Percentiles rank a stretch among this genome's conserved stretches.
phyloP scores from a whole-genome alignment of 2,888 invertebrate species.

The Octodonta nipae region DNA sequence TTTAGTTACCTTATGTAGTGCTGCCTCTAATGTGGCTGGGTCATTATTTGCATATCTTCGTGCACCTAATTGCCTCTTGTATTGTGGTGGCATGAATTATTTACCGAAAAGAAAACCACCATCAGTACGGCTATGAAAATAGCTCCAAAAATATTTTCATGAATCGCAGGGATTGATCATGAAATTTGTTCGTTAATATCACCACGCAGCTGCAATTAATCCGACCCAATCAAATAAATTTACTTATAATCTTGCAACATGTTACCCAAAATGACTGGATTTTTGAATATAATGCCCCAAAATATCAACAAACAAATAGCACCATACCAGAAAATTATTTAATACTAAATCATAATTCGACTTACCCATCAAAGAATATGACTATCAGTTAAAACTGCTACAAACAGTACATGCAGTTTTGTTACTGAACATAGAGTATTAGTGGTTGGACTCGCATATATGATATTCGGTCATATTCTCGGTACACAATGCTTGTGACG shows the following conservation, averaged over 20 bases:
- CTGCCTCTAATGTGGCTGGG: slow-evolving; percentile 3
- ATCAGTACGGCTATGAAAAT: slow-evolving; percentile 1
- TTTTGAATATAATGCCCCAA: not conserved
- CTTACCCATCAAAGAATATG: not conserved
- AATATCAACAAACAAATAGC: slow-evolving; percentile 1
- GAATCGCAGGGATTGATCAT: not conserved
- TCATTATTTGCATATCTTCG: slow-evolving; percentile 5
- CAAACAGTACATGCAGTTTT: not conserved
- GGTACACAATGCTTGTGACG: not conserved
- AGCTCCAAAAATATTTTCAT: not conserved
- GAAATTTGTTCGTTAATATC: not conserved
- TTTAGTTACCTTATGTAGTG: slow-evolving; percentile 5
- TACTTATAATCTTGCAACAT: slow-evolving; percentile 1
- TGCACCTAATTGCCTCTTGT: slow-evolving; percentile 1
- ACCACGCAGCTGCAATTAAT: not conserved
- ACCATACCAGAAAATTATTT: slow-evolving; percentile 1
- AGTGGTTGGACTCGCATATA: not conserved
- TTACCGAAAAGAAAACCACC: not conserved
- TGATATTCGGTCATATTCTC: not conserved
- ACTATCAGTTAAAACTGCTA: not conserved
- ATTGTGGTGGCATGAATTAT: slow-evolving; percentile 1
- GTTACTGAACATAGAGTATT: not conserved
- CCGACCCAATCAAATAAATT: not conserved
- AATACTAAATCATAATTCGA: slow-evolving; percentile 1
- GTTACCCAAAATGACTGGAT: slow-evolving; percentile 1